Evolutionary conservation across 2,888 invertebrate genomes (phyloP).

Genomic region (Calliphora vomitoria): DNA sequence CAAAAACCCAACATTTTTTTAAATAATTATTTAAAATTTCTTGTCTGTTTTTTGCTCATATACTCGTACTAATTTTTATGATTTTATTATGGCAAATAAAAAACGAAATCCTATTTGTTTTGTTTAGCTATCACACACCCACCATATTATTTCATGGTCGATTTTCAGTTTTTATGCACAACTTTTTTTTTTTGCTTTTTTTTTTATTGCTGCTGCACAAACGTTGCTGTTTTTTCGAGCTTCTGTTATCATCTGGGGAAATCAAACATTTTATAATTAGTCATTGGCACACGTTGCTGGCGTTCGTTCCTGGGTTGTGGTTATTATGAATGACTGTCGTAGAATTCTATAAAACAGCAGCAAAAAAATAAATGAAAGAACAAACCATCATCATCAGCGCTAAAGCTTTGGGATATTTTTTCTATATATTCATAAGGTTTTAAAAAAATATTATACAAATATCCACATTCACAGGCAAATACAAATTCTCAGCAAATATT

Average conservation of each 20-base stretch:
- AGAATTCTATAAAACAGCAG: conserved; percentile 30
- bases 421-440: conserved; percentile 12
- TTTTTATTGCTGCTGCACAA: conserved; percentile 45
- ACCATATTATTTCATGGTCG: conserved; percentile 32
- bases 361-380: conserved; percentile 33
- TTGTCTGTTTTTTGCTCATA: neutral
- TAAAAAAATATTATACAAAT: neutral
- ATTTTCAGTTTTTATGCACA: conserved; percentile 16
- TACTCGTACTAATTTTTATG: neutral
- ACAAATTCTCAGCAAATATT: conserved; percentile 20
- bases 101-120: conserved; percentile 22
- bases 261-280: conserved; percentile 84
- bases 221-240: conserved; percentile 36
- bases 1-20: neutral
- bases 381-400: conserved; percentile 38
- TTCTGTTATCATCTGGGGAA: conserved; percentile 78
- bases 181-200: neutral
- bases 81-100: neutral
- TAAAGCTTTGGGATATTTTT: conserved; percentile 48
- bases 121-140: conserved; percentile 7
- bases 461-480: conserved; percentile 15
- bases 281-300: conserved; percentile 78
- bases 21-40: conserved; percentile 27
- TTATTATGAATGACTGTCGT: conserved; percentile 54
- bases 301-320: conserved; percentile 18